Evolutionary conservation across 2,888 invertebrate genomes (phyloP).

Genomic region (Cyrtodaria siliqua): DNA sequence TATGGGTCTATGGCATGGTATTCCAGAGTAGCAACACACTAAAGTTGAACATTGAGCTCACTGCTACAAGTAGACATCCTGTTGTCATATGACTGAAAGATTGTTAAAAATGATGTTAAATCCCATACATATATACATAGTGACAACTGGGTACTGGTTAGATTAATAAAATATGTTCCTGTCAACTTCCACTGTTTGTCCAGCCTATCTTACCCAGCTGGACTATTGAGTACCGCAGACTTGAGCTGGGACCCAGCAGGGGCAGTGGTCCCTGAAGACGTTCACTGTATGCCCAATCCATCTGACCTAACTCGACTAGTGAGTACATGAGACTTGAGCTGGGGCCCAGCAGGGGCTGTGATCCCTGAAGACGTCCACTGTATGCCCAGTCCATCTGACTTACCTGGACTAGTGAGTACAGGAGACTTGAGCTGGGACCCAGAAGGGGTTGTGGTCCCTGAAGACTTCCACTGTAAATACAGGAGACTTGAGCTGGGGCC

Average conservation of each 20-base stretch:
- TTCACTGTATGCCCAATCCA: slow-evolving; percentile 81
- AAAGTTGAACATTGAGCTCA: too few relatives aligned
- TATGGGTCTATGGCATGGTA: too few relatives aligned
- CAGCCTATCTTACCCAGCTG: slow-evolving; percentile 45
- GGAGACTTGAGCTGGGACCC: slow-evolving; percentile 56
- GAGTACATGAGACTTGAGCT: slow-evolving; percentile 49
- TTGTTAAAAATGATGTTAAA: too few relatives aligned
- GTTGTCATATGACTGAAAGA: too few relatives aligned
- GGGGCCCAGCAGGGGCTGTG: slow-evolving; percentile 11
- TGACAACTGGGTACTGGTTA: too few relatives aligned
- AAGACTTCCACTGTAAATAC: slow-evolving; percentile 72
- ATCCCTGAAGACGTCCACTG: slow-evolving; percentile 70
- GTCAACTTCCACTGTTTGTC: slow-evolving; percentile 78
- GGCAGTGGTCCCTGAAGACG: slow-evolving; percentile 23
- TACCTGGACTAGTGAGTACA: slow-evolving; percentile 53
- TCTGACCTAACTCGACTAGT: slow-evolving; percentile 35
- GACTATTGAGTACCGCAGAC: slow-evolving; percentile 56
- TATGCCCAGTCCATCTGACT: slow-evolving; percentile 71
- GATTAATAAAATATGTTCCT: too few relatives aligned
- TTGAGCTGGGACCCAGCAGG: slow-evolving; percentile 10
- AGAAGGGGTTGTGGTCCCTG: background rate
- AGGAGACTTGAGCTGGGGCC: slow-evolving; percentile 53
- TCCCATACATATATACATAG: too few relatives aligned
- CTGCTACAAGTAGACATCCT: too few relatives aligned
- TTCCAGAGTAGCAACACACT: too few relatives aligned